phyloP scores from a whole-genome alignment of 2,797 vertebrate species.

The Crenichthys baileyi region DNA sequence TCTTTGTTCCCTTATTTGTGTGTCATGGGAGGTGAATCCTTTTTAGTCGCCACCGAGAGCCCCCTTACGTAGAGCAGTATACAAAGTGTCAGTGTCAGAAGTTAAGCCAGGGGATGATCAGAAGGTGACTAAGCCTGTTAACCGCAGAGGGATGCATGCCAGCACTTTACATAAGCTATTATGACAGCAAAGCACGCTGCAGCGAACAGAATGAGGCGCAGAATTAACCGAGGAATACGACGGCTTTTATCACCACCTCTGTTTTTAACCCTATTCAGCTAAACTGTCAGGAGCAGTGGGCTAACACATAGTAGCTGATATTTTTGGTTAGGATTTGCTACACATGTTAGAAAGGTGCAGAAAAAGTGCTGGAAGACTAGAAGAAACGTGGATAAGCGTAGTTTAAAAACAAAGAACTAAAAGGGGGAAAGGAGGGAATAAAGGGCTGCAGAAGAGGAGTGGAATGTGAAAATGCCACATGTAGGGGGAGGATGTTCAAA shows the following conservation, averaged over 20 bases:
- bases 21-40: constrained; percentile 61
- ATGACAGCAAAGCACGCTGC: constrained; percentile 33
- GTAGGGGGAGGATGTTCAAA: constrained; percentile 41
- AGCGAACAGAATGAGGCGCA: constrained; percentile 6
- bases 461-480: constrained; percentile 16
- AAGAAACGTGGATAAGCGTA: neutral
- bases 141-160: constrained; percentile 47
- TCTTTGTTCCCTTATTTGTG: constrained; percentile 43
- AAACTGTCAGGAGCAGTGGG: constrained; percentile 1
- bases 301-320: neutral
- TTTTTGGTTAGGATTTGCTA: neutral
- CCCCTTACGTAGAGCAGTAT: constrained; percentile 21
- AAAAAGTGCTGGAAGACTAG: too few species aligned
- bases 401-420: neutral
- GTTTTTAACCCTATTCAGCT: constrained; percentile 19
- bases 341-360: neutral
- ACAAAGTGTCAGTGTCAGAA: constrained; percentile 49
- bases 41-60: constrained; percentile 42
- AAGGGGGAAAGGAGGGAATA: neutral
- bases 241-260: constrained; percentile 12
- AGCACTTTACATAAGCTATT: constrained; percentile 59
- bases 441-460: neutral
- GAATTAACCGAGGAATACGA: constrained; percentile 18
- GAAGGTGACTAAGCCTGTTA: constrained; percentile 71
- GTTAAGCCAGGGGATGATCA: constrained; percentile 62